phyloP scores from a whole-genome alignment of 2,888 invertebrate genomes.

The Dryocosmus kuriphilus region DNA sequence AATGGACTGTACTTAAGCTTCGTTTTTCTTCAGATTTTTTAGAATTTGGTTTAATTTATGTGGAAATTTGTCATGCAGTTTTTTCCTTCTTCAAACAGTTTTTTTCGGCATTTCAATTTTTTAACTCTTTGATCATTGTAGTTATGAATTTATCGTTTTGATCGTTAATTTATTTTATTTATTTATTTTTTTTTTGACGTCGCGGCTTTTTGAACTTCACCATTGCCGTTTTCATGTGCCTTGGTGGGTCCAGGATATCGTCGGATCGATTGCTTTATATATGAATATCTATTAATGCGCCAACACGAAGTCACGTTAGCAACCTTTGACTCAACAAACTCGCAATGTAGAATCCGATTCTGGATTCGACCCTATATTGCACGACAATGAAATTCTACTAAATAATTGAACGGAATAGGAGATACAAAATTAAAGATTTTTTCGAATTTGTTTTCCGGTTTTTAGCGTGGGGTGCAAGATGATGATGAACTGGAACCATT shows the following conservation, averaged over 20 bases:
- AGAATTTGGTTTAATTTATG: no score
- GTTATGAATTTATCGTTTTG: neutral
- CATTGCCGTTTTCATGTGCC: no score
- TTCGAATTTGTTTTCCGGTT: neutral
- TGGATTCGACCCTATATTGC: neutral
- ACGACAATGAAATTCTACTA: neutral
- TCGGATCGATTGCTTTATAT: constrained; percentile 25
- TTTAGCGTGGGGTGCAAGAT: neutral
- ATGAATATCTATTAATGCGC: constrained; percentile 27
- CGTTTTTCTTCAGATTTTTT: neutral
- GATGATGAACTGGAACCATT: neutral
- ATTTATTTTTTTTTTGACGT: neutral
- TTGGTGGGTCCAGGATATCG: constrained; percentile 6
- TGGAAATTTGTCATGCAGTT: no score
- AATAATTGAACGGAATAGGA: neutral
- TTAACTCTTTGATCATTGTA: neutral
- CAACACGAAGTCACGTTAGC: constrained; percentile 22
- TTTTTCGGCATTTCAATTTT: neutral
- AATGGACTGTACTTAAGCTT: neutral
- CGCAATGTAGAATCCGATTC: constrained; percentile 20
- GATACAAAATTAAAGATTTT: neutral
- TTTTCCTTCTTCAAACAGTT: no score
- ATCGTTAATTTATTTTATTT: constrained; percentile 5
- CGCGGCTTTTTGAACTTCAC: neutral
- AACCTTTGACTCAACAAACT: constrained; percentile 17